These are phyloP conservation scores for Elgaria multicarinata DNA, from an alignment of 2,113 vertebrate species.

Conservation along the genomic window DNA sequence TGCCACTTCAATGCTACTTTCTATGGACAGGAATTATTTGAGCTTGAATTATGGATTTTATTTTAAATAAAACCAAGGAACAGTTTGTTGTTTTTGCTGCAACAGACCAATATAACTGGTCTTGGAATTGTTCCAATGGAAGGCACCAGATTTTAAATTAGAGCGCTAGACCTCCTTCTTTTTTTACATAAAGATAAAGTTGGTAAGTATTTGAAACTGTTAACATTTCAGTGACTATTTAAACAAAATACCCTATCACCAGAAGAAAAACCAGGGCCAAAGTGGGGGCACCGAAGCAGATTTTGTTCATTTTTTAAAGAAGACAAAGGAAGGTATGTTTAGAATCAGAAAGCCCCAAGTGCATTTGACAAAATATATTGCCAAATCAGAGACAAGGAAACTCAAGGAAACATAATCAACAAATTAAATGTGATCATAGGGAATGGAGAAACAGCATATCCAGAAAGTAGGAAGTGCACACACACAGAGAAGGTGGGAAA, in stretches of 20 bases:
- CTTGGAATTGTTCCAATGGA: background rate
- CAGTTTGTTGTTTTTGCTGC: background rate
- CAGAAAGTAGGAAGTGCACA: background rate
- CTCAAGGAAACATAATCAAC: conserved; percentile 19
- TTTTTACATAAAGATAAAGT: conserved; percentile 7
- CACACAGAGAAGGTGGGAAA: background rate
- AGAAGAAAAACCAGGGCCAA: background rate
- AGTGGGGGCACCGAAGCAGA: background rate
- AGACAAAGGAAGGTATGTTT: background rate
- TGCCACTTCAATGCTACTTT: background rate
- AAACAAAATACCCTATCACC: conserved; percentile 35
- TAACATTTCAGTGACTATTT: conserved; percentile 29
- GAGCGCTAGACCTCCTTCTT: background rate
- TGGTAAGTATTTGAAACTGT: background rate
- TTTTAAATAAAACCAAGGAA: background rate
- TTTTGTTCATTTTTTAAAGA: background rate
- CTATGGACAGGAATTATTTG: conserved; percentile 4
- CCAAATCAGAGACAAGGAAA: background rate
- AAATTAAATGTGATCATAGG: background rate
- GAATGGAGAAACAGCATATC: background rate
- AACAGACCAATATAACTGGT: background rate
- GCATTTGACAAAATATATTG: background rate
- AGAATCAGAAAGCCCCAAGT: background rate
- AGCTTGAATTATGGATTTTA: background rate
- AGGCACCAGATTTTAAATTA: background rate